Conservation (phyloP, 2,113 vertebrate species). For the Colossoma macropomum region DNA sequence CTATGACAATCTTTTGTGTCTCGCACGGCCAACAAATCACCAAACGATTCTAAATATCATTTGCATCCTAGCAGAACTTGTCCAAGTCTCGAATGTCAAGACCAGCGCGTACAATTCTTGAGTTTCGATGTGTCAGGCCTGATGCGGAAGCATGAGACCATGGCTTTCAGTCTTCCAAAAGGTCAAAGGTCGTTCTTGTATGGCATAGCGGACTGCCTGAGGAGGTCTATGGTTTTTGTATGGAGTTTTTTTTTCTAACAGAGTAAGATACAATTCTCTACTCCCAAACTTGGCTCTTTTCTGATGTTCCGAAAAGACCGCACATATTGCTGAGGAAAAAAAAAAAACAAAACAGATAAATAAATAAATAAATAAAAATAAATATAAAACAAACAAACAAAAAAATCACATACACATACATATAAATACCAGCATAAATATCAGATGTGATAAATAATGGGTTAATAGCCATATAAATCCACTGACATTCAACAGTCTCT, state of each 20-base stretch:
- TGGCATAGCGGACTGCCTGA: conserved; percentile 49
- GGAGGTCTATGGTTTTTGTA: conserved; percentile 49
- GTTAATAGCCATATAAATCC: conserved; percentile 48
- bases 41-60: conserved; percentile 23
- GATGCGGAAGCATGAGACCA: conserved; percentile 44
- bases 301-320: conserved; percentile 46
- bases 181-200: conserved; percentile 13
- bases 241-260: conserved; percentile 1
- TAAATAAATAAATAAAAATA: conserved; percentile 2
- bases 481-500: conserved; percentile 51
- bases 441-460: conserved; percentile 50
- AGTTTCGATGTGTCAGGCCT: conserved; percentile 25
- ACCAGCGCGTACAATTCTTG: conserved; percentile 41
- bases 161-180: conserved; percentile 55
- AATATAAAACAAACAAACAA: conserved; percentile 17
- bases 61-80: conserved; percentile 36
- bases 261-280: conserved; percentile 30
- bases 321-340: conserved; percentile 57
- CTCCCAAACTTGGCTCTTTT: conserved; percentile 42
- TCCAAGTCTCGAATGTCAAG: conserved; percentile 22
- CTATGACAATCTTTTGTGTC: conserved; percentile 30
- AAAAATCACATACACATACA: conserved; percentile 45
- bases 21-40: conserved; percentile 21
- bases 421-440: conserved; percentile 59
- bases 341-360: not conserved